A percentile compares a stretch with the other conserved stretches of the same genome.
These are phyloP conservation scores for Drepana falcataria DNA, from an alignment of 2,888 invertebrate genomes.

Conservation along the genomic window DNA sequence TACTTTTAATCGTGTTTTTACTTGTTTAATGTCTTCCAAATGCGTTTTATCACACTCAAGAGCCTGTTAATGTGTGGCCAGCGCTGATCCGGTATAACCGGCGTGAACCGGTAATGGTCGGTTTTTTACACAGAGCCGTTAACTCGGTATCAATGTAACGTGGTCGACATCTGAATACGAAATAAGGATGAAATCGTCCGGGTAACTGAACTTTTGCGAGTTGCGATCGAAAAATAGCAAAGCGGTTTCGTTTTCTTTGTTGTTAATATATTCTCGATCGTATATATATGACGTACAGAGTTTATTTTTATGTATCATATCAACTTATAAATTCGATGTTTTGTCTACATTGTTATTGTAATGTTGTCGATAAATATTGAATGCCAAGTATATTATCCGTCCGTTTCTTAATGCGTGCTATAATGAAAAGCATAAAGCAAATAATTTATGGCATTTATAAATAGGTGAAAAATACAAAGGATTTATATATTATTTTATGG, in stretches of 20 bases:
- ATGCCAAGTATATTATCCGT: not conserved
- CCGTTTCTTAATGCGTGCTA: not conserved
- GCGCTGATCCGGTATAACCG: slow-evolving; percentile 50
- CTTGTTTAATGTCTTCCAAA: slow-evolving; percentile 14
- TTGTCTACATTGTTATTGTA: slow-evolving; percentile 44
- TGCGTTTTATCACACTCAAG: slow-evolving; percentile 23
- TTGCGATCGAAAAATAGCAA: slow-evolving; percentile 30
- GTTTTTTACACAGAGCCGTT: slow-evolving; percentile 59
- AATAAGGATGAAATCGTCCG: slow-evolving; percentile 42
- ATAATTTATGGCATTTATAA: not conserved
- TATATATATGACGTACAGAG: not conserved
- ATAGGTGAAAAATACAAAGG: not conserved
- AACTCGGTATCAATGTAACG: slow-evolving; percentile 44
- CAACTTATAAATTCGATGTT: slow-evolving; percentile 8
- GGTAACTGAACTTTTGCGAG: slow-evolving; percentile 41
- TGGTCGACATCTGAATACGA: slow-evolving; percentile 51
- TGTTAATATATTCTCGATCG: not conserved
- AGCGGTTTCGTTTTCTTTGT: slow-evolving; percentile 12
- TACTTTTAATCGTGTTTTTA: slow-evolving; percentile 15
- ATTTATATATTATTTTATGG: not conserved
- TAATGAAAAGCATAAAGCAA: not conserved
- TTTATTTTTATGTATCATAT: not conserved
- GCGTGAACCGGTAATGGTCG: slow-evolving; percentile 41
- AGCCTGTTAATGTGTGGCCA: slow-evolving; percentile 43
- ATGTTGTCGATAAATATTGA: slow-evolving; percentile 20